Evolutionary conservation across 2,797 vertebrate genomes (phyloP).

Genomic region (Liparis tanakae): DNA sequence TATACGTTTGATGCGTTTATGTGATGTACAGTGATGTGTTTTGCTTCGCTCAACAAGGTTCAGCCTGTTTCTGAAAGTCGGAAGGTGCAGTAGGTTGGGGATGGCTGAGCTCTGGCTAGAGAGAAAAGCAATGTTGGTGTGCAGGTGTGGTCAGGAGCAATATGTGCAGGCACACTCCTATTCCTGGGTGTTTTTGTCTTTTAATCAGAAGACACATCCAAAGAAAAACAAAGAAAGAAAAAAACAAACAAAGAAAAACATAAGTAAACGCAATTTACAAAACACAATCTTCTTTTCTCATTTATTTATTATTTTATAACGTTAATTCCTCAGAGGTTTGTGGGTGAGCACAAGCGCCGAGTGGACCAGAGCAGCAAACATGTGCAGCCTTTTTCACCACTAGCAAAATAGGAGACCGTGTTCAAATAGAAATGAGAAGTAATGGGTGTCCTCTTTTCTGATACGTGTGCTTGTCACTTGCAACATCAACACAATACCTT

Average conservation of each 20-base stretch:
- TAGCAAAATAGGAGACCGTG: background rate
- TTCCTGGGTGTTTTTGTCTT: slow-evolving; percentile 15
- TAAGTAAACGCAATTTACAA: background rate
- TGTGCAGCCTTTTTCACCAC: background rate
- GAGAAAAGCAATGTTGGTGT: background rate
- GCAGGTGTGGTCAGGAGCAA: slow-evolving; percentile 24
- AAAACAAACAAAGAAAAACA: background rate
- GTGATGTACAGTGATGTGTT: slow-evolving; percentile 3
- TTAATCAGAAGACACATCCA: background rate
- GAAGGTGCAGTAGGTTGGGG: too few species aligned
- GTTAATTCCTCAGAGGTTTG: background rate
- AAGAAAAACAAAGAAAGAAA: too few species aligned
- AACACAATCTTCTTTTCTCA: background rate
- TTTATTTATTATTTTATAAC: background rate
- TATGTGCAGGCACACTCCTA: background rate
- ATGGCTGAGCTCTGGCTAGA: too few species aligned
- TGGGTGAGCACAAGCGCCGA: too few species aligned
- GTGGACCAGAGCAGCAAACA: background rate
- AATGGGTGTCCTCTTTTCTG: background rate
- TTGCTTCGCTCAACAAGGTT: background rate
- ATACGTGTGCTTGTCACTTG: background rate
- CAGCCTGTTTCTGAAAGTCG: too few species aligned
- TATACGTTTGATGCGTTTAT: slow-evolving; percentile 31
- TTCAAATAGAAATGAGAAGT: background rate
- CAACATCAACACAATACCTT: background rate